phyloP scores from a whole-genome alignment of 30 jellyfish, hydroid and myxozoan genomes.

The Aurelia sp. region DNA sequence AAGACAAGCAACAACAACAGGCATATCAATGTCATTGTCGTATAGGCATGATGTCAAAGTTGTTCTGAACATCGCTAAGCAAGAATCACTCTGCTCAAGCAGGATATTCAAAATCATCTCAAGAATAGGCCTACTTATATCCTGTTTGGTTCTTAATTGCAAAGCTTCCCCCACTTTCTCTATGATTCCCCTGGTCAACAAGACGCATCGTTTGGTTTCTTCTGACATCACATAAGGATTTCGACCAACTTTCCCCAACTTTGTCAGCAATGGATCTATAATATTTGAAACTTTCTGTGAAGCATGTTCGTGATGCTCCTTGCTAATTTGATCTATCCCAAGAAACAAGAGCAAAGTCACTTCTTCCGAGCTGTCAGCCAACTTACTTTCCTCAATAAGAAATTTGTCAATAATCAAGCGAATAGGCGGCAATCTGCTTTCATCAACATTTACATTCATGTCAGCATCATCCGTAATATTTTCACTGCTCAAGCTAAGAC shows the following conservation, averaged over 20 bases:
- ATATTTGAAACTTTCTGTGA: background rate
- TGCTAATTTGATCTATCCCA: background rate
- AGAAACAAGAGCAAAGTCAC: conserved; percentile 15
- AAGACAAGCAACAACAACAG: background rate
- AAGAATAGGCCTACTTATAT: background rate
- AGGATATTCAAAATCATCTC: background rate
- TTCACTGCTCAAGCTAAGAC: background rate
- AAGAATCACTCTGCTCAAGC: background rate
- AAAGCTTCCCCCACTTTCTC: background rate
- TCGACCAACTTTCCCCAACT: conserved; percentile 25
- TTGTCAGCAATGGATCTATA: background rate
- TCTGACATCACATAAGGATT: conserved; percentile 32
- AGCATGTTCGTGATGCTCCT: background rate
- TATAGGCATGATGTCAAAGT: background rate
- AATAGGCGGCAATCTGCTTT: too few species aligned
- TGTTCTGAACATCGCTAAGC: background rate
- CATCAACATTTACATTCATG: background rate
- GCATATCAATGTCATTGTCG: background rate
- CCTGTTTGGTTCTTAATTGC: background rate
- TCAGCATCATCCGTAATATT: background rate
- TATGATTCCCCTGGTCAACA: background rate
- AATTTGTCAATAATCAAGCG: background rate
- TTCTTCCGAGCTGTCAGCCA: conserved; percentile 19
- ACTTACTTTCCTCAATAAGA: conserved; percentile 7
- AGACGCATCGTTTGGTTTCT: background rate